Base-by-base conservation (phyloP, 2,888 invertebrate species). In the Parnassius smintheus region DNA sequence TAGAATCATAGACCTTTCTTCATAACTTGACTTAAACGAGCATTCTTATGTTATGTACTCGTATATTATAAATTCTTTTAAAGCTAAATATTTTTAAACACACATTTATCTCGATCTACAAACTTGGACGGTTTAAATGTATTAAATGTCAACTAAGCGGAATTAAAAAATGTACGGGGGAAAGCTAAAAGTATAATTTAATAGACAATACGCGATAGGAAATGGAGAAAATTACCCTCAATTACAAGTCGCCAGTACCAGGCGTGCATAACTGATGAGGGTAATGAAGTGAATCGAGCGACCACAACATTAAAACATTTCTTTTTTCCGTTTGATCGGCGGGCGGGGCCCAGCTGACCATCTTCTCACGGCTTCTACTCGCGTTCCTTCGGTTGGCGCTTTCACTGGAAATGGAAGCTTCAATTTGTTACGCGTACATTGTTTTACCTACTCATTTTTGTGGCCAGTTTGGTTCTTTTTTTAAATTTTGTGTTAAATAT, bases 201-300 rank as follows among this genome's bases (percentile, higher is more conserved):
- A 59, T 51, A 64, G 48, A 52, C 45, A 56, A 46, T 35, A 49
- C 48, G 52, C 56, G 55, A 52, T 46, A 10, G 59, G 42, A 60
- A 64, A 56, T 52, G 60, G 44, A 42, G 59, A 13, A 64, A 82
- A 85, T 83, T 75, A 80, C 65, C 58, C 64, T 63, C 76, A 81
- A 83, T 80, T 81, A 78, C 62, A 60, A 64, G 63, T 59, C 69
- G 66, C 65, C 70, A 67, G 68, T 71, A 70, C 72, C 69, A 67
- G 68, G 69, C 73, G 73, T 80, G 75, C 81, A 85, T 85, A 80
- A 77, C 72, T 78, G 70, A 85, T 76, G 81, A 82, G 76, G 78
- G 76, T 83, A 87, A 85, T 85, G 83, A 82, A 83, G 80, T 83
- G 82, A 89, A 83, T 86, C 81, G 80, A 81, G 81, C 80, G 86